Percentiles rank a stretch among this genome's conserved stretches.
These are phyloP conservation scores for Peromyscus leucopus DNA, from an alignment of 2,113 vertebrate genomes.

Conservation along the genomic window DNA sequence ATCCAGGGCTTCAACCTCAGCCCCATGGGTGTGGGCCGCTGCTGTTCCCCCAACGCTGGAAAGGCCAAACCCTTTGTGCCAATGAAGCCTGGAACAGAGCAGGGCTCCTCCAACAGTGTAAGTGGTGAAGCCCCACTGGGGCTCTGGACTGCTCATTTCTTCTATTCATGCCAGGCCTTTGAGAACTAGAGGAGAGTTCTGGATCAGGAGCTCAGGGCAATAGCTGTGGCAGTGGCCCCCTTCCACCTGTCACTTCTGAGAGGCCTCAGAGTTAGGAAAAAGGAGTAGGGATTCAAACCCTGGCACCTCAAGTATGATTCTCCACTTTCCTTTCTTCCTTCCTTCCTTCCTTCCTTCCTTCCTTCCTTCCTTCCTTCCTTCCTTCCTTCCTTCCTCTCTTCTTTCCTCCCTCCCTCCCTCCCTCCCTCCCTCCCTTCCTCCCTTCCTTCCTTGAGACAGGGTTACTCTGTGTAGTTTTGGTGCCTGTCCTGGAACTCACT, in stretches of 20 bases:
- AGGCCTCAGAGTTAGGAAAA: not conserved
- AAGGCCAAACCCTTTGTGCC: not conserved
- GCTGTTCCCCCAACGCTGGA: not conserved
- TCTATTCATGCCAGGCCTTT: not conserved
- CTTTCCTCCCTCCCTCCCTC: too few relatives aligned
- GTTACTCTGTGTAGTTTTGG: too few relatives aligned
- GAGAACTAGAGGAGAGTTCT: not conserved
- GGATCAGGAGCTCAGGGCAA: not conserved
- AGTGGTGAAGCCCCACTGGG: not conserved
- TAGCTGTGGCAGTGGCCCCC: not conserved
- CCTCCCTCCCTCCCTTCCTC: too few relatives aligned
- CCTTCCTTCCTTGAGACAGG: too few relatives aligned
- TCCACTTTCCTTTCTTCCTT: too few relatives aligned
- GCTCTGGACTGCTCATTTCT: accelerated
- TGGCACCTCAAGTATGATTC: not conserved
- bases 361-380: too few relatives aligned
- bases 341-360: too few relatives aligned
- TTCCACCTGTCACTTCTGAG: not conserved
- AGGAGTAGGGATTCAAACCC: not conserved
- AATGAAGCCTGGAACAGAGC: accelerated
- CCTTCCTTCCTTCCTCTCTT: too few relatives aligned
- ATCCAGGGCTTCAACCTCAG: accelerated
- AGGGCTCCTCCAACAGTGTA: too few relatives aligned
- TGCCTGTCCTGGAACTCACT: too few relatives aligned
- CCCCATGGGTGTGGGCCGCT: not conserved